Evolutionary conservation across 2,888 invertebrate genomes (phyloP).

Genomic region (Trissolcus japonicus): DNA sequence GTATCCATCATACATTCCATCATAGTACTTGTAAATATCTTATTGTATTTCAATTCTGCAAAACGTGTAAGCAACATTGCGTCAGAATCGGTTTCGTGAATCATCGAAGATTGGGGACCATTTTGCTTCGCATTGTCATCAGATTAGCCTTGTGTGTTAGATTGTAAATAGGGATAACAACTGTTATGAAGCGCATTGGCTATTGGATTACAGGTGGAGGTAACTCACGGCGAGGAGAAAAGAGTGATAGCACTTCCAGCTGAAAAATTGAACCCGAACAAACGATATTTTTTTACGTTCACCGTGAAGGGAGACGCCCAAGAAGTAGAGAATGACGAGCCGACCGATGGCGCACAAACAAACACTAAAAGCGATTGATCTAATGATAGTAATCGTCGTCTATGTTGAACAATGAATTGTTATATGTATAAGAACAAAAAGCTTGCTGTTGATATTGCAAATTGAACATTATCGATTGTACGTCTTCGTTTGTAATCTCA

Average conservation of each 20-base stretch:
- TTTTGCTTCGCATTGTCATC: constrained; percentile 23
- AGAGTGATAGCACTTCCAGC: constrained; percentile 92
- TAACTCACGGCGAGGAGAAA: constrained; percentile 89
- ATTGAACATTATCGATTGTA: too few relatives aligned
- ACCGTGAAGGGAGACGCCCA: constrained; percentile 86
- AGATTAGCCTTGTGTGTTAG: neutral
- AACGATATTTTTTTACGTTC: constrained; percentile 94
- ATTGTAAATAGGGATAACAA: neutral
- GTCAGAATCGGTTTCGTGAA: constrained; percentile 16
- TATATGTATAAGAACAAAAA: neutral
- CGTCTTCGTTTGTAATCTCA: too few relatives aligned
- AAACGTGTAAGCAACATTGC: constrained; percentile 14
- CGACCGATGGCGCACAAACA: constrained; percentile 63
- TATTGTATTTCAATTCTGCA: constrained; percentile 11
- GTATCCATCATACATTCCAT: neutral
- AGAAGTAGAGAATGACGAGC: constrained; percentile 47
- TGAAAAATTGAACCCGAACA: constrained; percentile 90
- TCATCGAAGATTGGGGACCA: constrained; percentile 17
- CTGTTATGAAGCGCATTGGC: constrained; percentile 8
- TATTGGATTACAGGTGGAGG: constrained; percentile 79
- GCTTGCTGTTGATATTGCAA: constrained; percentile 1
- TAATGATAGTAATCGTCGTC: neutral
- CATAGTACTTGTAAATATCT: constrained; percentile 10
- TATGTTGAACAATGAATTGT: neutral
- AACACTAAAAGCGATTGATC: constrained; percentile 68